Evolutionary conservation across 2,797 vertebrate genomes (phyloP).

Genomic region (Halcyon chelicuti): DNA sequence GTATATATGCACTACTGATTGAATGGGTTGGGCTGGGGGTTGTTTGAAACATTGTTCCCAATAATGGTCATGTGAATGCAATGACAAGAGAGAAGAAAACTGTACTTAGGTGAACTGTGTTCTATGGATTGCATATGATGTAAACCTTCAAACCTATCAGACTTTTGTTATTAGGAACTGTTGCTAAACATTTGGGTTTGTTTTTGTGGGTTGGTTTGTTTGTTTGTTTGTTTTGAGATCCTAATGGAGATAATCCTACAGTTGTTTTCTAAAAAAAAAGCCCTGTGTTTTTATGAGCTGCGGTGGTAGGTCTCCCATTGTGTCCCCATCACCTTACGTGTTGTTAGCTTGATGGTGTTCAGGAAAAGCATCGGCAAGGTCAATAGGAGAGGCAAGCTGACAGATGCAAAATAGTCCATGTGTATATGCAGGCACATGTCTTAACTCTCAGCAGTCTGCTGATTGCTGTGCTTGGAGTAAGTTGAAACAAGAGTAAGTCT

Average conservation of each 20-base stretch:
- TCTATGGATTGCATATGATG: not conserved
- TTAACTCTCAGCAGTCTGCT: not conserved
- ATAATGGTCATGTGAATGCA: not conserved
- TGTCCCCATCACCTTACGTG: not conserved
- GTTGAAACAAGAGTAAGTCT: not conserved
- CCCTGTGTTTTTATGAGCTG: not conserved
- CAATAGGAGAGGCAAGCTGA: not conserved
- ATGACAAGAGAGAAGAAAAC: not conserved
- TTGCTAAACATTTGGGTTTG: not conserved
- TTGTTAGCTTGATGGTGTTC: not conserved
- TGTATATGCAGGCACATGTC: fast-evolving
- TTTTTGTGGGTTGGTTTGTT: too few relatives aligned
- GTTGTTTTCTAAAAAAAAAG: not conserved
- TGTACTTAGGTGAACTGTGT: not conserved
- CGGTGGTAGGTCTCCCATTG: not conserved
- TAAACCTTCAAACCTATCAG: not conserved
- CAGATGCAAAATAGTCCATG: not conserved
- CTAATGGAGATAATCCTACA: not conserved
- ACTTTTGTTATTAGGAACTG: not conserved
- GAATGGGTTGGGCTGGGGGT: not conserved
- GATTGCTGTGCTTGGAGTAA: not conserved
- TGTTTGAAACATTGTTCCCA: not conserved
- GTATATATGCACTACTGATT: not conserved
- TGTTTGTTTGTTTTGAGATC: not conserved
- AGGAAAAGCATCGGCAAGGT: not conserved